Conservation (phyloP, 2,888 invertebrate genomes). For the Caenorhabditis sp. region DNA sequence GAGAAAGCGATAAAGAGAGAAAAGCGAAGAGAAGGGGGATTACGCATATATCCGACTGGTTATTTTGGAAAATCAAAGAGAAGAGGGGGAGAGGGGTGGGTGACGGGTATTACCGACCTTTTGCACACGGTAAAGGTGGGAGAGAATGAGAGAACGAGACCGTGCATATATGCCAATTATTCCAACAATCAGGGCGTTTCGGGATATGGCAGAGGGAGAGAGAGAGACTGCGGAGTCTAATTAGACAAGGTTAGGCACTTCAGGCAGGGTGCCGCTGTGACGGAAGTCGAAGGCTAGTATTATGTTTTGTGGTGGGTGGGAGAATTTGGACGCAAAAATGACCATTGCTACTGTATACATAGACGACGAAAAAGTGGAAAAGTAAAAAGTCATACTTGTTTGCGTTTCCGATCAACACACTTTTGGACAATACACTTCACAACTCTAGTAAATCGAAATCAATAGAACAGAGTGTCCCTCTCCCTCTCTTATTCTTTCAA, state of each 20-base stretch:
- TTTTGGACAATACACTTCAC: neutral
- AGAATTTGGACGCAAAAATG: too few relatives aligned
- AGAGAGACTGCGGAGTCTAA: conserved; percentile 20
- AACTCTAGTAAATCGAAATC: neutral
- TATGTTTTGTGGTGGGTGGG: too few relatives aligned
- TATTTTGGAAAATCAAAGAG: conserved; percentile 33
- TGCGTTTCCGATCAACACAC: conserved; percentile 1
- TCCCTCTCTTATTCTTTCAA: too few relatives aligned
- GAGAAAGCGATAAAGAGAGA: neutral
- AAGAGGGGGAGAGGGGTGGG: neutral
- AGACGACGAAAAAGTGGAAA: neutral
- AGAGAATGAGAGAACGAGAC: conserved; percentile 3
- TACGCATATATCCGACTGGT: conserved; percentile 46
- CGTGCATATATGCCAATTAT: conserved; percentile 50
- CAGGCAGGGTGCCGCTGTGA: neutral
- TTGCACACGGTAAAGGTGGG: conserved; percentile 13
- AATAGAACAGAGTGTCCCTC: neutral
- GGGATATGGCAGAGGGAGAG: conserved; percentile 31
- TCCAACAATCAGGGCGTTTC: conserved; percentile 53
- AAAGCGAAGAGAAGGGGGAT: conserved; percentile 7
- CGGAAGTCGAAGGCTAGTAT: too few relatives aligned
- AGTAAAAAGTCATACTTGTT: neutral
- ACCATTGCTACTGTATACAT: too few relatives aligned
- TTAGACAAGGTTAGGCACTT: conserved; percentile 48
- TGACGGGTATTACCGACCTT: conserved; percentile 19